Evolutionary conservation across 2,113 vertebrate genomes (phyloP).

Genomic region (Cephalopholis sonnerati): DNA sequence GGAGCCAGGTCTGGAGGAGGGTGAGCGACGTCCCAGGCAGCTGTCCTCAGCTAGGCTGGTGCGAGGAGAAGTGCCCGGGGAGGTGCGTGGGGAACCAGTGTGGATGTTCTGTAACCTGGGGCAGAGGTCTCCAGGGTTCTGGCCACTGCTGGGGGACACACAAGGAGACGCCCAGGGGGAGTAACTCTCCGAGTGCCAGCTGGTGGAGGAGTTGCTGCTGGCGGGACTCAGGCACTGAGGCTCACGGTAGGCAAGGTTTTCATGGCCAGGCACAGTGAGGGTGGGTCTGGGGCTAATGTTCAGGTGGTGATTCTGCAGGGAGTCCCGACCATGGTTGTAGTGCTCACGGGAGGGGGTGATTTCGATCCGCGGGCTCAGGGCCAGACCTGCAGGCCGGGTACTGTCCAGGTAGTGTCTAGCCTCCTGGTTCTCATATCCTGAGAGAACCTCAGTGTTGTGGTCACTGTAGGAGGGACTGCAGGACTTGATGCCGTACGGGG

Average conservation of each 20-base stretch:
- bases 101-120: conserved; percentile 97
- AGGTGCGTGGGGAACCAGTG: conserved; percentile 95
- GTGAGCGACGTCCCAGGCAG: conserved; percentile 90
- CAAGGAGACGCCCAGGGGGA: conserved; percentile 98
- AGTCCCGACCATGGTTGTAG: conserved; percentile 91
- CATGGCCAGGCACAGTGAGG: conserved; percentile 94
- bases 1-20: conserved; percentile 91
- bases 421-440: conserved; percentile 91
- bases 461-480: conserved; percentile 87
- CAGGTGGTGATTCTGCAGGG: conserved; percentile 90
- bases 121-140: conserved; percentile 92
- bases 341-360: conserved; percentile 98
- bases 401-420: conserved; percentile 88
- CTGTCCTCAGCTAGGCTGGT: conserved; percentile 92
- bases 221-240: conserved; percentile 97
- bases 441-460: conserved; percentile 85
- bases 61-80: conserved; percentile 93
- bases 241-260: conserved; percentile 91
- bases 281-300: conserved; percentile 92
- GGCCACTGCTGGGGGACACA: conserved; percentile 95
- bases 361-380: conserved; percentile 96
- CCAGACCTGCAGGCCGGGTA: conserved; percentile 85
- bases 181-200: conserved; percentile 96
- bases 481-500: conserved; percentile 92
- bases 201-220: conserved; percentile 98